Base-by-base conservation (phyloP, 2,888 invertebrate genomes). In the Bedellia somnulentella region DNA sequence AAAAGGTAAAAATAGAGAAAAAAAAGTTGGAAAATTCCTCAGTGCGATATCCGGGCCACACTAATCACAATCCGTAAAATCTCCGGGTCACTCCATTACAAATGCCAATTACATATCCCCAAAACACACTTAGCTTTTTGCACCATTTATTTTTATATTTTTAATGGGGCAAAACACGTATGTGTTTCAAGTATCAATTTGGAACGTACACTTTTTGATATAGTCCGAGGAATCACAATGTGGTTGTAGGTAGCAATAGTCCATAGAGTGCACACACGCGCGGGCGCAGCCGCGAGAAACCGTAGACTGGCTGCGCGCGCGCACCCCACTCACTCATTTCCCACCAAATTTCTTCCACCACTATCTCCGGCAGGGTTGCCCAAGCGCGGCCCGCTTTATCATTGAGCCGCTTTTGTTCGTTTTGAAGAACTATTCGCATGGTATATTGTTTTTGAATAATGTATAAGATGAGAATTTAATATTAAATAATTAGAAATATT, bases 71-170 rank as follows among this genome's bases (percentile, higher is more conserved):
- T 49, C 47, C 56, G 49, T 50, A 64, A 64, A 60, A 64, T 59
- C 58, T 51, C 53, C 67, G 67, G 70, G 62, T 61, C 70, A 73
- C 73, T 66, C 26, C 21, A 27, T 63, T 64, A 54, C 57, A 51
- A 60, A 73, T 73, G 73, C 75, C 73, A 73, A 73, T 75, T 64
- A 70, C 71, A 71, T 53, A 57, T 61, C 61, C 59, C 60, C 49
- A 52, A 54, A 57, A 57, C 57, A 46, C 44, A 46, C 37, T 26
- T 35, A 43, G 13, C 10, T 29, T 14, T 43, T 47, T 46, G 47
- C 38, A 40, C 46, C 47, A 39, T 40, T 49, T 37, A 35, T 37
- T 32, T n/a, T n/a, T n/a, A n/a, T n/a, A n/a, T 30, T n/a, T 27
- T 28, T 44, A 49, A 42, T 45, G 47, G 46, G 44, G 38, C 46